Conservation (phyloP, 2,797 vertebrate genomes). For the Anniella stebbinsi region DNA sequence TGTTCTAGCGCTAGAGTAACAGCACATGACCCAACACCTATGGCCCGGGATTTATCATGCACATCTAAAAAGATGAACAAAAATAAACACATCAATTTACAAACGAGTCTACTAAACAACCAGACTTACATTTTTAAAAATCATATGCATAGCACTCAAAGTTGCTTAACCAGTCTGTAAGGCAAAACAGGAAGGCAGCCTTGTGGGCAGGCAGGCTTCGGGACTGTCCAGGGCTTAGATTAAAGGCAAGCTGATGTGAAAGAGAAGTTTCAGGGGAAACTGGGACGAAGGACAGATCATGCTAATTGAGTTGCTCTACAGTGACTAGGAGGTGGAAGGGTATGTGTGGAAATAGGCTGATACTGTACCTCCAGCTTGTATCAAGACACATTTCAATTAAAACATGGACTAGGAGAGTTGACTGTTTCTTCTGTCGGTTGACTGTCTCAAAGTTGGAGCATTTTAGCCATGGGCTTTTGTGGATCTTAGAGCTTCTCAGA, state of each 20-base stretch:
- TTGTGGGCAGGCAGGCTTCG: background rate
- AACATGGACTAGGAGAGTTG: background rate
- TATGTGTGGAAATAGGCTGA: background rate
- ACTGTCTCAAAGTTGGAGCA: background rate
- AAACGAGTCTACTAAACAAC: background rate
- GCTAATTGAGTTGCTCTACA: too few relatives aligned
- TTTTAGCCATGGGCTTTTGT: slow-evolving; percentile 18
- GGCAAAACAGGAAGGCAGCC: background rate
- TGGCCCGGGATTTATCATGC: background rate
- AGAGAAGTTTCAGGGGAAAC: background rate
- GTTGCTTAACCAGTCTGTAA: background rate
- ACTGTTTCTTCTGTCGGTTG: background rate
- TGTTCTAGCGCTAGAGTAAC: background rate
- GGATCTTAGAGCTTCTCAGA: slow-evolving; percentile 14
- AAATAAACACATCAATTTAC: background rate
- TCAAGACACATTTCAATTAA: background rate
- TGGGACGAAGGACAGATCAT: background rate
- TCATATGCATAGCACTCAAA: background rate
- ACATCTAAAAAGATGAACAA: background rate
- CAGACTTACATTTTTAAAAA: background rate
- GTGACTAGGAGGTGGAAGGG: background rate
- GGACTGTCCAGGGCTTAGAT: background rate
- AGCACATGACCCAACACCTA: background rate
- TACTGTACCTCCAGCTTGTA: background rate
- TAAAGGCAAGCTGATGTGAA: background rate